Evolutionary conservation across 2,888 invertebrate genomes (phyloP).

Genomic region (Dascillus cervinus): DNA sequence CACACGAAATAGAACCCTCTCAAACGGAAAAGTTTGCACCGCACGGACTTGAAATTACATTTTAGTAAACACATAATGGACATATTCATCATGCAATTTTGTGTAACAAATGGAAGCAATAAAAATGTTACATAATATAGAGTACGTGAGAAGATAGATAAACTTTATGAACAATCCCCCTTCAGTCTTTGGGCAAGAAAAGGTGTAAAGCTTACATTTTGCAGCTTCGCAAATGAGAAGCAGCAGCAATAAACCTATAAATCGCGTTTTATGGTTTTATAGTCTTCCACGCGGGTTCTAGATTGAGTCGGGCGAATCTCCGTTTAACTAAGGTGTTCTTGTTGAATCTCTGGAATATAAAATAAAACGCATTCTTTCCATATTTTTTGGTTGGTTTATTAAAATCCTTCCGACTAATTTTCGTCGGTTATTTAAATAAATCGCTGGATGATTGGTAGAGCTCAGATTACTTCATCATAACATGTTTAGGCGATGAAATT

Average conservation of each 20-base stretch:
- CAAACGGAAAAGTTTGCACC: no score
- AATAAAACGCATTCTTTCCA: no score
- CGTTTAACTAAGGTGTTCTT: constrained; percentile 31
- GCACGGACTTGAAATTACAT: no score
- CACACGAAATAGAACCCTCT: no score
- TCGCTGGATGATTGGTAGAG: constrained; percentile 18
- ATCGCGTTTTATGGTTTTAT: constrained; percentile 41
- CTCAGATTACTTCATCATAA: constrained; percentile 29
- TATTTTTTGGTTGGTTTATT: no score
- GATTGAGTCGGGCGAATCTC: constrained; percentile 30
- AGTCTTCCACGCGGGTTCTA: constrained; percentile 29
- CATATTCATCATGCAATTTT: background rate
- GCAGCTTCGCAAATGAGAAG: constrained; percentile 27
- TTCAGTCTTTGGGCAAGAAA: constrained; percentile 22
- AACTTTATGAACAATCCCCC: constrained; percentile 26
- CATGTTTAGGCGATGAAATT: constrained; percentile 20
- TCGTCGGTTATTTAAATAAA: no score
- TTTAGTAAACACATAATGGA: no score
- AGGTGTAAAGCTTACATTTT: constrained; percentile 28
- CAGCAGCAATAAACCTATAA: constrained; percentile 40
- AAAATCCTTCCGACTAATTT: no score
- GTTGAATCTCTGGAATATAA: constrained; percentile 30
- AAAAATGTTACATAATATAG: constrained; percentile 17
- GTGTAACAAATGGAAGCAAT: background rate
- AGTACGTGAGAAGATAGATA: constrained; percentile 20